Evolutionary conservation across 2,888 invertebrate species (phyloP), one percentile per base, ranked within the genome.

Genomic region (Poecilobothrus nobilitatus): DNA sequence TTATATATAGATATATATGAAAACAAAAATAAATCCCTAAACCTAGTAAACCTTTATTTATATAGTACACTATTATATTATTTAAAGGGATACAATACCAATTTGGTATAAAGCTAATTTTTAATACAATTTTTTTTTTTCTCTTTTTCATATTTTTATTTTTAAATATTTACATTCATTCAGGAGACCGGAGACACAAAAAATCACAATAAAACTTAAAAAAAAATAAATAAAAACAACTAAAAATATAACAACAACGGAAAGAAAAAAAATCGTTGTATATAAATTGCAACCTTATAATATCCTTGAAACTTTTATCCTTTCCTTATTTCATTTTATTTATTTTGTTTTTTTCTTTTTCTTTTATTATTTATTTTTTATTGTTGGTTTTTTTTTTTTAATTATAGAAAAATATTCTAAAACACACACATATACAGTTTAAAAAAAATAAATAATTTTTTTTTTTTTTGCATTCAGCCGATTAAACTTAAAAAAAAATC

Each of bases 251-350:
- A 53, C 15, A 12, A 37, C 1, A 37, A 37, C 37, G 12, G 12
- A 37, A 37, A 37, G 37, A 37, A 37, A 37, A 37, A 18, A 53
- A 53, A 41, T 41, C 15, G 6, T 53, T 53, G 18, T 53, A 53
- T 53, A 53, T 53, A 53, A 53, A 53, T 53, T 9, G 53, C 53
- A 53, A 53, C 53, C 53, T 53, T 53, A 53, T 53, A 53, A 53
- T 53, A 53, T 53, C 53, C 53, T 53, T 53, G 53, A 53, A 53
- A 53, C 53, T 53, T 53, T 53, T 53, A 53, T 53, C 53, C 53
- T 53, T 53, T 53, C 53, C 15, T 53, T 53, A 41, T 53, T 53
- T 53, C 37, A 37, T 53, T 53, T 53, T 53, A 6, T 53, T 53
- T n/a, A n/a, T 15, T 53, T 53, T 53, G 5, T n/a, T 53, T 5